Evolutionary conservation across 2,888 invertebrate genomes (phyloP), one percentile per base, ranked within the genome.

Genomic region (Artemia sp.): DNA sequence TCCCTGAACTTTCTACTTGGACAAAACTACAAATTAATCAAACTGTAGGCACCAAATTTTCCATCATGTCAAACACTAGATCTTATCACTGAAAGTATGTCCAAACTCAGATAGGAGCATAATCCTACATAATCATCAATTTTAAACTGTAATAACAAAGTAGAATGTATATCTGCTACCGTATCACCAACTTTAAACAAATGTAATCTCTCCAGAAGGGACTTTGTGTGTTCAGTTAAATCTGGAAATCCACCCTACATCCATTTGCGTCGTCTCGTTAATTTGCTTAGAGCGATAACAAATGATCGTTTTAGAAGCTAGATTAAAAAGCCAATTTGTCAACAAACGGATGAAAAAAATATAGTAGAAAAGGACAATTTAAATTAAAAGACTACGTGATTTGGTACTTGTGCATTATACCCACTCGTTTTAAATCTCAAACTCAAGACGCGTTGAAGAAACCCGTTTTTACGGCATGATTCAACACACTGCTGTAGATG

Each of bases 221-320:
- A 58, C 14, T 58, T 24, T 58, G 64, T 58, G 64, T 58, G 64
- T 2, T 8, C 64, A 58, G 64, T 19, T 24, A 19, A 8, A 58
- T n/a, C 64, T 12, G n/a, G n/a, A 8, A 58, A 58, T 58, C 64
- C 64, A 58, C 64, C 64, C 64, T 9, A 11, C 24, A 19, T 19
- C 14, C 64, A 58, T 58, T 58, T 58, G 64, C 64, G 64, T 58
- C 64, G 64, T 58, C 64, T 24, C 64, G 14, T 19, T 58, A 58
- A 58, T 58, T 58, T 58, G 64, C 64, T 58, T 58, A 58, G 64
- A 38, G 64, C 64, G 64, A 58, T 58, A 58, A 58, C 64, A 58
- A 58, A 19, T 19, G 64, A 58, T 58, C 14, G 64, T 24, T 58
- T 58, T 58, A 58, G 64, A 19, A n/a, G n/a, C 64, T 58, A 24